Conservation (phyloP, 2,113 vertebrate species). For the Eulacestoma nigropectus region DNA sequence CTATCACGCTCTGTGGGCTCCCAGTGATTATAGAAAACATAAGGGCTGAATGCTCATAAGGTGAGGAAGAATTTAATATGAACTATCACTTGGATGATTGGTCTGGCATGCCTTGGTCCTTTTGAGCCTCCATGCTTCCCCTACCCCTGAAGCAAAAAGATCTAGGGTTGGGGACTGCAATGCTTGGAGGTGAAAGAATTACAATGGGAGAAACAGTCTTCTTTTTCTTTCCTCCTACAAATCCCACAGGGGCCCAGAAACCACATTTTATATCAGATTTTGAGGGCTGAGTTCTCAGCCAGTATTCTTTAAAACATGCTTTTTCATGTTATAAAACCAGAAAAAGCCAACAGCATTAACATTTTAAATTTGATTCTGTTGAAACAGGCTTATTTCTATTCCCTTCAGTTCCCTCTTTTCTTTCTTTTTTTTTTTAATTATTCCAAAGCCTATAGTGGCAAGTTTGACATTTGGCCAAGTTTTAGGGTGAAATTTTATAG, state of each 20-base stretch:
- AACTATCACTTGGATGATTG: not conserved
- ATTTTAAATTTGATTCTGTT: not conserved
- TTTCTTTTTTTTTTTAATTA: not conserved
- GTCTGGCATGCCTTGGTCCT: not conserved
- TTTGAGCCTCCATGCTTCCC: not conserved
- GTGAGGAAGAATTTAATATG: not conserved
- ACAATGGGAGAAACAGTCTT: not conserved
- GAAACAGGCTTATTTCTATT: not conserved
- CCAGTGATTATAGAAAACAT: not conserved
- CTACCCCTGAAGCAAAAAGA: not conserved
- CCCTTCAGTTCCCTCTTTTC: not conserved
- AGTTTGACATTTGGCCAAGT: not conserved
- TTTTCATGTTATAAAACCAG: not conserved
- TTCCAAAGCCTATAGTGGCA: not conserved
- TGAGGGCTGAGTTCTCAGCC: not conserved
- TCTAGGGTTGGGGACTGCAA: not conserved
- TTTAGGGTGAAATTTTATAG: conserved; percentile 15
- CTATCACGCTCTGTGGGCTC: not conserved
- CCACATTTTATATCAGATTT: not conserved
- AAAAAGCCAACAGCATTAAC: not conserved
- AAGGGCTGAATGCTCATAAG: not conserved
- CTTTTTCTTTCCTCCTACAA: not conserved
- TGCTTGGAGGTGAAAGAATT: not conserved
- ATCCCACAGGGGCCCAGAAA: not conserved
- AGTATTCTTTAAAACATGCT: not conserved